These are phyloP conservation scores for Brachycybe producta DNA, from an alignment of 2,888 invertebrate species.

Conservation along the genomic window DNA sequence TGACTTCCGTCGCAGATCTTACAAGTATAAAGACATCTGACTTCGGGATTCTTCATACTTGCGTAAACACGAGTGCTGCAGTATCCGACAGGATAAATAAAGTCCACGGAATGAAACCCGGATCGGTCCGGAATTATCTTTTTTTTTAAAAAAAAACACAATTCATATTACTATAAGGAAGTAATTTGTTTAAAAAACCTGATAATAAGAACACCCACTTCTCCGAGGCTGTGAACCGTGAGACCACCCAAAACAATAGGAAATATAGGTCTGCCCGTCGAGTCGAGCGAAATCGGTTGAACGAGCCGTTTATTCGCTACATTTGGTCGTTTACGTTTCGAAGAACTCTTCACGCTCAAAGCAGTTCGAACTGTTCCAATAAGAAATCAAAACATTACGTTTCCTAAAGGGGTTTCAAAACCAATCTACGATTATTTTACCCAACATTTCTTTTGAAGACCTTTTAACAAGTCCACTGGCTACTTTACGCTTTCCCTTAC, in stretches of 20 bases:
- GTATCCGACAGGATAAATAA: slow-evolving; percentile 64
- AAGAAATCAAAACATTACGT: background rate
- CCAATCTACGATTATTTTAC: slow-evolving; percentile 10
- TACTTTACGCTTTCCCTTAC: slow-evolving; percentile 1
- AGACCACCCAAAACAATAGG: slow-evolving; percentile 56
- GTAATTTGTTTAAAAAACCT: background rate
- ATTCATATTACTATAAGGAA: background rate
- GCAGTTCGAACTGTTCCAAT: too few species aligned
- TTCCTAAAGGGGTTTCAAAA: background rate
- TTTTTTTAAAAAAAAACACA: slow-evolving; percentile 9
- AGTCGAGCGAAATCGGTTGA: slow-evolving; percentile 50
- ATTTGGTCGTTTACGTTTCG: slow-evolving; percentile 22
- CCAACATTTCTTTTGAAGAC: slow-evolving; percentile 17
- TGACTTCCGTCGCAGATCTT: slow-evolving; percentile 60
- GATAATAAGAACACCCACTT: slow-evolving; percentile 31
- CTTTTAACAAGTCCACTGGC: slow-evolving; percentile 17
- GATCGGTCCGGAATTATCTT: slow-evolving; percentile 49
- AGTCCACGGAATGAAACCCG: slow-evolving; percentile 55
- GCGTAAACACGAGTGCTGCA: slow-evolving; percentile 62
- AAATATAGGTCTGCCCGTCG: slow-evolving; percentile 53
- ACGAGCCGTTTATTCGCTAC: slow-evolving; percentile 36
- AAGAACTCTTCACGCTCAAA: slow-evolving; percentile 21
- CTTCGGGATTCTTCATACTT: slow-evolving; percentile 52
- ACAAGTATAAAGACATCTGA: slow-evolving; percentile 62
- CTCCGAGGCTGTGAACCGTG: slow-evolving; percentile 59